These are phyloP conservation scores for Matsumyia berberina DNA, from an alignment of 2,888 invertebrate genomes.

Conservation along the genomic window DNA sequence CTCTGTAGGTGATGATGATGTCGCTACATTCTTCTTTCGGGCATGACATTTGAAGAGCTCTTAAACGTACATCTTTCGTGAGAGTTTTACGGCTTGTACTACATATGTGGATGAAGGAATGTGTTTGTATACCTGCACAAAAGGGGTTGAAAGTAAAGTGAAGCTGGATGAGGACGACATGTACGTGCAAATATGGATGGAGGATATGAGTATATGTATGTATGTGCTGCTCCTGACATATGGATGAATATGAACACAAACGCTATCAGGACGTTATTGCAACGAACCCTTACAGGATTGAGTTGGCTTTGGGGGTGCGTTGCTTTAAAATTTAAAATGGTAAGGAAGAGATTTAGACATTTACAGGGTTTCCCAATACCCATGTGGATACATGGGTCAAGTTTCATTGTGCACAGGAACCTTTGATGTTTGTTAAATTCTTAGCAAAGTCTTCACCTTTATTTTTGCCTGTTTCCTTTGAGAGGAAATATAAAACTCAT, in stretches of 20 bases:
- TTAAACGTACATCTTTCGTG: conserved; percentile 60
- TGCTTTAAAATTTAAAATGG: neutral
- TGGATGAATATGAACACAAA: neutral
- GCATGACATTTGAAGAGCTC: conserved; percentile 67
- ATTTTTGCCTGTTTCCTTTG: neutral
- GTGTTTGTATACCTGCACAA: conserved; percentile 13
- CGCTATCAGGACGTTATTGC: conserved; percentile 7
- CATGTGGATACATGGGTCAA: conserved; percentile 3
- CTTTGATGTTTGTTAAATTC: conserved; percentile 50
- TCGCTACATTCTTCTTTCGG: conserved; percentile 65
- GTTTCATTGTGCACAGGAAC: neutral
- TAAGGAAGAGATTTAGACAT: neutral
- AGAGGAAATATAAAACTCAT: neutral
- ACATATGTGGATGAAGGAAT: neutral
- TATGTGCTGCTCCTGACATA: neutral
- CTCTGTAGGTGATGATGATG: conserved; percentile 63
- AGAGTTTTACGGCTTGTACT: neutral
- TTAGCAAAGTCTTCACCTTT: conserved; percentile 2
- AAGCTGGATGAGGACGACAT: conserved; percentile 9
- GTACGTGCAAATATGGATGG: conserved; percentile 5
- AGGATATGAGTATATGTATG: no score
- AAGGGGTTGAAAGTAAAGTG: conserved; percentile 4
- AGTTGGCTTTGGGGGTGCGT: neutral
- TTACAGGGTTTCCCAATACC: neutral
- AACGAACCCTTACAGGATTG: conserved; percentile 29